Evolutionary conservation across 2,888 invertebrate genomes (phyloP).

Genomic region (Drosophila acutilabella): DNA sequence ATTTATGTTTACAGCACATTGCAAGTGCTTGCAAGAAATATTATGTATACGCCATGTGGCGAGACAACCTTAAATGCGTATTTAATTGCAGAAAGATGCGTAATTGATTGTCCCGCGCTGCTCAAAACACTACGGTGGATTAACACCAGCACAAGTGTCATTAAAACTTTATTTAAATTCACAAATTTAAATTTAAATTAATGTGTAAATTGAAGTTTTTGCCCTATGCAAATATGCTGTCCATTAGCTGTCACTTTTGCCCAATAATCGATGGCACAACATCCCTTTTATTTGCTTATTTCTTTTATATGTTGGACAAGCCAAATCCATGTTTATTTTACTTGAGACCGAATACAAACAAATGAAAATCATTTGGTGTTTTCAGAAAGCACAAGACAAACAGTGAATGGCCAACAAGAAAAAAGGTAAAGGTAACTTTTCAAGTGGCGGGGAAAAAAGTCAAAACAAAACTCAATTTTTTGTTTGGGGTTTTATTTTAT

Average conservation of each 20-base stretch:
- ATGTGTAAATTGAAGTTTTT: slow-evolving; percentile 6
- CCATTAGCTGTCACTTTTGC: slow-evolving; percentile 19
- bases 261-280: slow-evolving; percentile 21
- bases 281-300: not conserved
- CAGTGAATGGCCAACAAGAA: slow-evolving; percentile 5
- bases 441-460: slow-evolving; percentile 15
- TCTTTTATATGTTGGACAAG: not conserved
- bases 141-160: not conserved
- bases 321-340: slow-evolving; percentile 29
- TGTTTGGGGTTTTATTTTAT: slow-evolving; percentile 27
- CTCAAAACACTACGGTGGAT: not conserved
- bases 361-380: slow-evolving; percentile 41
- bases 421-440: slow-evolving; percentile 37
- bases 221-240: slow-evolving; percentile 8
- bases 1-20: slow-evolving; percentile 62
- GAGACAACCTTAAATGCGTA: slow-evolving; percentile 51
- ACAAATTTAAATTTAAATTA: not conserved
- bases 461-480: slow-evolving; percentile 62
- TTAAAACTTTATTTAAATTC: not conserved
- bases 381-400: not conserved
- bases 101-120: slow-evolving; percentile 53
- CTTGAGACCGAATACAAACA: slow-evolving; percentile 34
- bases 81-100: slow-evolving; percentile 64
- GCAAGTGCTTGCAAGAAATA: slow-evolving; percentile 47
- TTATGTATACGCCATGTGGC: slow-evolving; percentile 60